Conservation (phyloP, 2,888 invertebrate genomes). For the Nomada fabriciana region DNA sequence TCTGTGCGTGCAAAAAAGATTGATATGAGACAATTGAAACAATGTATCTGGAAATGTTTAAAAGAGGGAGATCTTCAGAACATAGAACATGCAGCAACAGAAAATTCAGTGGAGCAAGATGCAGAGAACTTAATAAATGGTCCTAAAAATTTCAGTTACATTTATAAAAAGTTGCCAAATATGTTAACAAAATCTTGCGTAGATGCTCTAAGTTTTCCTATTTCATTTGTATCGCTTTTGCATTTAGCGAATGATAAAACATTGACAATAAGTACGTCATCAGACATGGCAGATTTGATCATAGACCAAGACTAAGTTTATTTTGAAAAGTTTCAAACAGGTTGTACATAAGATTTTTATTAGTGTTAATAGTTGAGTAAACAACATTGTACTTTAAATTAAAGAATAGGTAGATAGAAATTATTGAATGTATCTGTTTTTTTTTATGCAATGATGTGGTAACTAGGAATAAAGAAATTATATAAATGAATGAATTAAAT, state of each 20-base stretch:
- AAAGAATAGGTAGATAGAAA: neutral
- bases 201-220: conserved; percentile 90
- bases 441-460: conserved; percentile 11
- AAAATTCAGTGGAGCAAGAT: neutral
- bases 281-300: conserved; percentile 72
- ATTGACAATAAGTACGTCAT: conserved; percentile 79
- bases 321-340: neutral
- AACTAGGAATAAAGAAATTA: conserved; percentile 2
- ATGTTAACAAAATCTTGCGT: conserved; percentile 87
- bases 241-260: conserved; percentile 94
- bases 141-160: conserved; percentile 83
- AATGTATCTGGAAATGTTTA: conserved; percentile 90
- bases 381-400: neutral
- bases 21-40: conserved; percentile 93
- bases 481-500: neutral
- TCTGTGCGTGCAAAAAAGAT: conserved; percentile 94
- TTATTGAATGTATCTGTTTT: conserved; percentile 1
- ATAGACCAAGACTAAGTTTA: conserved; percentile 52
- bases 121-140: conserved; percentile 53
- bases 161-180: conserved; percentile 87
- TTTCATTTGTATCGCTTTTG: conserved; percentile 92
- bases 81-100: conserved; percentile 33
- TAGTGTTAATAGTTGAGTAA: neutral
- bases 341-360: neutral
- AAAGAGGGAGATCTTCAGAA: conserved; percentile 82